Evolutionary conservation across 2,888 invertebrate species (phyloP).

Genomic region (Digitonthophagus gazella): DNA sequence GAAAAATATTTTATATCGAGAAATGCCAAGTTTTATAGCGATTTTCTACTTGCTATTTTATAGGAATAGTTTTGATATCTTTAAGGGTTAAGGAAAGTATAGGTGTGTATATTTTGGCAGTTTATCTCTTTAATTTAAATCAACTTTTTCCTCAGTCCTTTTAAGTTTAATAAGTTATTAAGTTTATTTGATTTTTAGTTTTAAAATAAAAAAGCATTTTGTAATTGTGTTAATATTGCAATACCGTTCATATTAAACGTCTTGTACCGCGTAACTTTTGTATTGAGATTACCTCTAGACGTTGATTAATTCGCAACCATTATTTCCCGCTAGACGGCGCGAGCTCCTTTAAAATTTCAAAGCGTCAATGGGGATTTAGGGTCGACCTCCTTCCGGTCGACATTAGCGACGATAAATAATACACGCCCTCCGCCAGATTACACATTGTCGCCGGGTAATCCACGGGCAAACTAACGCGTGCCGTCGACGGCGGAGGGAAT

Average conservation of each 20-base stretch:
- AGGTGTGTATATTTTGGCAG: too few species aligned
- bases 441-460: neutral
- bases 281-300: neutral
- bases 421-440: neutral
- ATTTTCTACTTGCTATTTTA: too few species aligned
- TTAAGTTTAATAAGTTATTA: too few species aligned
- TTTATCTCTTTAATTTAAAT: too few species aligned
- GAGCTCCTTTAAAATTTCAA: neutral
- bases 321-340: neutral
- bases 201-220: too few species aligned
- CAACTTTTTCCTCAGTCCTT: too few species aligned
- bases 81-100: too few species aligned
- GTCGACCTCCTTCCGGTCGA: neutral
- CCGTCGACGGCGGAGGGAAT: constrained; percentile 1
- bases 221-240: neutral
- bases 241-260: neutral
- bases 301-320: neutral
- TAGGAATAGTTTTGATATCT: too few species aligned
- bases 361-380: neutral
- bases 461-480: neutral
- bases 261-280: neutral
- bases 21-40: too few species aligned
- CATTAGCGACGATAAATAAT: constrained; percentile 2
- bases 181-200: too few species aligned
- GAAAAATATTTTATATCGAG: too few species aligned